Conservation (phyloP, 2,888 invertebrate species). For the Leptopilina myrica region DNA sequence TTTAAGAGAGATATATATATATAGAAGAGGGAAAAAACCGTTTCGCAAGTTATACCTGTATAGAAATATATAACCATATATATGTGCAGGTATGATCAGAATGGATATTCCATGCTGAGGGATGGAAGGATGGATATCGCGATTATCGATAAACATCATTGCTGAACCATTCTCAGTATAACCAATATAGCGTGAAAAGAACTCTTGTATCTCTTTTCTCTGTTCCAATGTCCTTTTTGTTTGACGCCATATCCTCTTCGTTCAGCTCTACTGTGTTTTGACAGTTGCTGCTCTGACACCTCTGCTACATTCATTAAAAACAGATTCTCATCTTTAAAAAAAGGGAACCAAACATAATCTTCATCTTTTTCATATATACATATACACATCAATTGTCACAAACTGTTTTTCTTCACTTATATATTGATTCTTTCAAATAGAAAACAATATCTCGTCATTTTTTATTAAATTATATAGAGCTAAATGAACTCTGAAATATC, state of each 20-base stretch:
- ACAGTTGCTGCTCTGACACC: conserved; percentile 77
- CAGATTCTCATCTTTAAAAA: conserved; percentile 70
- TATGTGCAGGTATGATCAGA: conserved; percentile 4
- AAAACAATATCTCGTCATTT: no score
- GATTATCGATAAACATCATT: conserved; percentile 69
- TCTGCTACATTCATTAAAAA: conserved; percentile 75
- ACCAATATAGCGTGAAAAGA: conserved; percentile 68
- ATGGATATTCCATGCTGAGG: conserved; percentile 32
- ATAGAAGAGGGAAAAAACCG: not conserved
- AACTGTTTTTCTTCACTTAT: no score
- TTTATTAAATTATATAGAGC: no score
- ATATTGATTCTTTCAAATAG: no score
- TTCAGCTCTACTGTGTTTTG: conserved; percentile 72
- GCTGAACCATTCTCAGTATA: conserved; percentile 64
- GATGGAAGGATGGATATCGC: conserved; percentile 62
- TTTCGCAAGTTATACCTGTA: not conserved
- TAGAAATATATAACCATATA: not conserved
- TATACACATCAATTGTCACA: not conserved
- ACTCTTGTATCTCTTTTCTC: conserved; percentile 47
- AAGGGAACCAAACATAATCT: not conserved
- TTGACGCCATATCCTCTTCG: conserved; percentile 47
- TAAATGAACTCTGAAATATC: no score
- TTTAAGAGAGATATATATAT: not conserved
- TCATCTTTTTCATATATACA: not conserved
- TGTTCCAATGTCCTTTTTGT: conserved; percentile 31